These are phyloP conservation scores for Panurus biarmicus DNA, from an alignment of 2,113 vertebrate species.

Conservation along the genomic window DNA sequence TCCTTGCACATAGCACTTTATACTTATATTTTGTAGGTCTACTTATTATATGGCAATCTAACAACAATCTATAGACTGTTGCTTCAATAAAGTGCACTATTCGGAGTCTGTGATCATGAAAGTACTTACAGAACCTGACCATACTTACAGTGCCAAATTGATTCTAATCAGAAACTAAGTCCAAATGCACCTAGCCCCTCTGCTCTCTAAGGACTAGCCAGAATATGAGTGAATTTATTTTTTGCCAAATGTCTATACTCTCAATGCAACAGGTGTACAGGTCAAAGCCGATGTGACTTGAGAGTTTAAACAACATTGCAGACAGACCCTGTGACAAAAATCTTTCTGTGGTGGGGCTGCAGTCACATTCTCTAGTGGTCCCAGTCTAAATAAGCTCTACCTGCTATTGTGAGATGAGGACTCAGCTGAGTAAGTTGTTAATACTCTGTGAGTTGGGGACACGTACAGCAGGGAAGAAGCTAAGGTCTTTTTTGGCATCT, in stretches of 20 bases:
- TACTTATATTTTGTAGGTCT: not conserved
- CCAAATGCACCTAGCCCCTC: fast-evolving
- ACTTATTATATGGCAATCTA: not conserved
- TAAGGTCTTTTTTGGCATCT: not conserved
- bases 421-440: not conserved
- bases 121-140: not conserved
- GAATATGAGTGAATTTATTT: not conserved
- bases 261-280: not conserved
- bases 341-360: not conserved
- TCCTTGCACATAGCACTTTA: too few relatives aligned
- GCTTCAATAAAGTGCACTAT: not conserved
- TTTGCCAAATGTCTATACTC: not conserved
- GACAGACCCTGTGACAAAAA: not conserved
- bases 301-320: not conserved
- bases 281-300: not conserved
- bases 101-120: not conserved
- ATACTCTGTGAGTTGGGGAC: not conserved
- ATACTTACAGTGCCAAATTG: not conserved
- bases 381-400: not conserved
- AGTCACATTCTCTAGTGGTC: not conserved
- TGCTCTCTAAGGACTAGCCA: not conserved
- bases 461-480: not conserved
- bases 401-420: fast-evolving
- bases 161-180: not conserved
- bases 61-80: not conserved